Percentiles rank a stretch among this genome's conserved stretches.
Conservation (phyloP, 2,113 vertebrate species). For the Hydrolagus affinis region DNA sequence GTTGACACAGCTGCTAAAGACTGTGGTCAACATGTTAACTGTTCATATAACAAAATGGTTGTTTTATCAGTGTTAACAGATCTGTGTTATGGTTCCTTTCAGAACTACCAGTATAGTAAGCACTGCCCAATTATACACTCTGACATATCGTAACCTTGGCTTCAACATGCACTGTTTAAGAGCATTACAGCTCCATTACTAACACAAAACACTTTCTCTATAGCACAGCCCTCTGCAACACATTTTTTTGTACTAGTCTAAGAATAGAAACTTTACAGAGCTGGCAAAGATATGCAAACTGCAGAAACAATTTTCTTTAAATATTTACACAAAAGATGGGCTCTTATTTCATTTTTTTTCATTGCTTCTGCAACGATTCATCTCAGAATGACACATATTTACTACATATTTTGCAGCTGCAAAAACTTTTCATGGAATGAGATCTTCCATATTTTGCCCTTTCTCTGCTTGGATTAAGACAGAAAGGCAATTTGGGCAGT, state of each 20-base stretch:
- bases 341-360: neutral
- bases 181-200: neutral
- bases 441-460: neutral
- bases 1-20: neutral
- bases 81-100: neutral
- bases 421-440: neutral
- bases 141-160: neutral
- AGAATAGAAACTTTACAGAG: neutral
- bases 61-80: constrained; percentile 2
- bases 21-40: too few species aligned
- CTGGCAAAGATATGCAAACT: neutral
- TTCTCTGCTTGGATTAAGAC: neutral
- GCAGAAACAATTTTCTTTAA: neutral
- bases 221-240: neutral
- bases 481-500: neutral
- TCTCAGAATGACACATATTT: neutral
- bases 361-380: neutral
- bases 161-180: neutral
- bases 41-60: neutral
- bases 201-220: neutral
- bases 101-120: neutral
- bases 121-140: neutral
- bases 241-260: neutral
- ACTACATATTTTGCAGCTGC: neutral
- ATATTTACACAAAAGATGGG: neutral